Evolutionary conservation across 1,140 invertebrate species (phyloP), one percentile per base, ranked within the genome.

Genomic region (Bactericera cockerelli): DNA sequence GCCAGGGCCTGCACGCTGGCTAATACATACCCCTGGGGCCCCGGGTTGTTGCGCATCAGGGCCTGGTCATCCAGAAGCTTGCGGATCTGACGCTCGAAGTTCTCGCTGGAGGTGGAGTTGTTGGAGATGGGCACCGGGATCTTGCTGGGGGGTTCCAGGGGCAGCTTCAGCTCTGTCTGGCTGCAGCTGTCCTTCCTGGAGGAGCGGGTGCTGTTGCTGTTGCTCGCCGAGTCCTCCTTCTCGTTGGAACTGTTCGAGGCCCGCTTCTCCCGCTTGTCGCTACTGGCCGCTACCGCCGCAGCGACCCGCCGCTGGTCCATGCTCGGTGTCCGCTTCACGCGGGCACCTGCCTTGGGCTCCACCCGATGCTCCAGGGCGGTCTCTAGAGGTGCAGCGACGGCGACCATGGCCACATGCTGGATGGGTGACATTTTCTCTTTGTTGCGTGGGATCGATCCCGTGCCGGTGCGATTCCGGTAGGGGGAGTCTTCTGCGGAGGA

Each of bases 21-120:
- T n/a, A 55, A 11, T n/a, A 42, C 54, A n/a, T 55, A 25, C 13
- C 13, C 26, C 16, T 8, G 38, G 8, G 53, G 26, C 19, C 22
- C 24, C 19, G 31, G 39, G 36, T 75, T 78, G 63, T 74, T 76
- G 65, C 77, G 77, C 26, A 80, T 71, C 26, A 81, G 68, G 70
- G 79, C 80, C 67, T 81, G 80, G 65, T 84, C 81, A 65, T 85
- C 83, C 49, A 85, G 71, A 60, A 85, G 72, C 68, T 82, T 81
- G 70, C 84, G 81, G 61, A 85, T 82, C 67, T 85, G 60, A 24
- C 59, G 26, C 42, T 66, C 65, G 59, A 66, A 65, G 39, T 65
- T 63, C 25, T 59, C 60, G 26, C 55, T 54, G 2, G 54, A 57
- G 3, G 26, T 55, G 19, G 54, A 33, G 13, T 39, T 60, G 39